Conservation (phyloP, 2,113 vertebrate genomes). For the Myxocyprinus asiaticus region DNA sequence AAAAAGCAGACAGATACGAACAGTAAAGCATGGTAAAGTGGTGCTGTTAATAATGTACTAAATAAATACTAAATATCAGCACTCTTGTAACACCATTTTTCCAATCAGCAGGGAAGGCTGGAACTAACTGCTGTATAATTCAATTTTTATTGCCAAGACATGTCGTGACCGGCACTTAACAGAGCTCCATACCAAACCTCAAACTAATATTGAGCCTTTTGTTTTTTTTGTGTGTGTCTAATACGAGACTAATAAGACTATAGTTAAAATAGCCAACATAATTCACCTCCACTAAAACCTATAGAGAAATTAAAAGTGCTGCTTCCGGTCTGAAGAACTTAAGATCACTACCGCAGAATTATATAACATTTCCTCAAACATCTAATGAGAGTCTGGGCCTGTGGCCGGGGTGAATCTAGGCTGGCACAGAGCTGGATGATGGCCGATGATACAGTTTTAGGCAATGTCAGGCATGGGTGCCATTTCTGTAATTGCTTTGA, state of each 20-base stretch:
- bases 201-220: constrained; percentile 25
- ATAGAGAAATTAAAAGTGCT: constrained; percentile 29
- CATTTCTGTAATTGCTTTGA: constrained; percentile 45
- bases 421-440: constrained; percentile 24
- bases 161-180: neutral
- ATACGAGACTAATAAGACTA: constrained; percentile 20
- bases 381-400: constrained; percentile 38
- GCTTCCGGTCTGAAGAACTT: constrained; percentile 10
- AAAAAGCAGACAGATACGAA: too few species aligned
- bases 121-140: too few species aligned
- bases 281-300: constrained; percentile 33
- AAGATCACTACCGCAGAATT: constrained; percentile 26
- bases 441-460: neutral
- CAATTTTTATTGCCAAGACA: too few species aligned
- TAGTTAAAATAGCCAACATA: constrained; percentile 1
- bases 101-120: too few species aligned
- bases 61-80: too few species aligned
- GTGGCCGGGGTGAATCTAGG: neutral
- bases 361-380: neutral
- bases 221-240: too few species aligned
- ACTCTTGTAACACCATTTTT: too few species aligned
- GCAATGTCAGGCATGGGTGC: constrained; percentile 33
- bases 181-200: constrained; percentile 1
- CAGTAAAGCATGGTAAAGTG: too few species aligned
- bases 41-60: too few species aligned